These are phyloP conservation scores for Eueides isabella DNA, from an alignment of 1,140 invertebrate genomes.

Conservation along the genomic window DNA sequence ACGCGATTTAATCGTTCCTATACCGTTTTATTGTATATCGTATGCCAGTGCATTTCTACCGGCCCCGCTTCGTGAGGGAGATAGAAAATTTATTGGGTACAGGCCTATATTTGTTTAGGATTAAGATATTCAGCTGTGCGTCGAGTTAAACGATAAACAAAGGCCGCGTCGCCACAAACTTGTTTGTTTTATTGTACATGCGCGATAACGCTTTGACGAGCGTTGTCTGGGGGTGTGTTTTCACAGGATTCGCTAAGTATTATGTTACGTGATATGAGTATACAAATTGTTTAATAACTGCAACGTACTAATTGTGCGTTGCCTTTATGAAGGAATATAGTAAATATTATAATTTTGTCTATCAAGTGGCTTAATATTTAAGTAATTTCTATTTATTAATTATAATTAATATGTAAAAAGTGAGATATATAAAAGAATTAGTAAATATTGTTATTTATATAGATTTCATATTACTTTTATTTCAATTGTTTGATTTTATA, in stretches of 20 bases:
- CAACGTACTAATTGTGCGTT: neutral
- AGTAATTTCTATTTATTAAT: no score
- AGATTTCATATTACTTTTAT: no score
- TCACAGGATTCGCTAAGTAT: conserved; percentile 18
- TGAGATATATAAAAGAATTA: no score
- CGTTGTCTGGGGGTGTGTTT: conserved; percentile 16
- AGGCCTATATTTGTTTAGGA: conserved; percentile 72
- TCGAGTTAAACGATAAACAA: conserved; percentile 72
- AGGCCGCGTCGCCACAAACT: conserved; percentile 62
- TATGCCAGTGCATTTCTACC: conserved; percentile 51
- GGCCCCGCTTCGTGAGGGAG: conserved; percentile 42
- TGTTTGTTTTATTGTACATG: conserved; percentile 75
- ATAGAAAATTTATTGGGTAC: conserved; percentile 64
- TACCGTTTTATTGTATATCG: conserved; percentile 72
- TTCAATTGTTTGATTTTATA: no score
- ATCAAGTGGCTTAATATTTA: no score
- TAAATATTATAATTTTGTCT: neutral
- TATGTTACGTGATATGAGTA: conserved; percentile 16
- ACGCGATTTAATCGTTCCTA: conserved; percentile 70
- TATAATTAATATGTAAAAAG: no score
- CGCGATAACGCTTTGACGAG: conserved; percentile 62
- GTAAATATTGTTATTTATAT: no score
- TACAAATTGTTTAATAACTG: conserved; percentile 20
- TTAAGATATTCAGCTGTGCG: conserved; percentile 70
- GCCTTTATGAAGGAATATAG: neutral